Evolutionary conservation across 2,888 invertebrate genomes (phyloP).

Genomic region (Agrotis puta): DNA sequence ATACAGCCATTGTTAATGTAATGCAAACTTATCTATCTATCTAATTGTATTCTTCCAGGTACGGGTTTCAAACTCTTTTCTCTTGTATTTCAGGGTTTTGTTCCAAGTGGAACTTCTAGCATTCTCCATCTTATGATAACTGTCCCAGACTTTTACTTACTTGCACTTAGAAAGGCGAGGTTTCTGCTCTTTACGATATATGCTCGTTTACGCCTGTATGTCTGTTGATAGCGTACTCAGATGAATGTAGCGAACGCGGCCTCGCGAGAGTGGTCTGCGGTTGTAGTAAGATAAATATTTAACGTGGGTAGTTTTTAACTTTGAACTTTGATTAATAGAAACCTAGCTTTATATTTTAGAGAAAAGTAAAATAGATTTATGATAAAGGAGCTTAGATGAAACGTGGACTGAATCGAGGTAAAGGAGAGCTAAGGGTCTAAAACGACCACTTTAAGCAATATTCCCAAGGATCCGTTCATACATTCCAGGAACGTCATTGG

Average conservation of each 20-base stretch:
- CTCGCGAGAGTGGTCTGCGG: constrained; percentile 28
- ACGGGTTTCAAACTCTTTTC: too few species aligned
- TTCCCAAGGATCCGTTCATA: too few species aligned
- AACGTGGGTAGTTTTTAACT: neutral
- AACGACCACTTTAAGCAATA: too few species aligned
- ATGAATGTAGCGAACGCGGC: constrained; percentile 48
- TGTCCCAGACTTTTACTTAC: constrained; percentile 61
- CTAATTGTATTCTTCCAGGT: too few species aligned
- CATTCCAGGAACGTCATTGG: too few species aligned
- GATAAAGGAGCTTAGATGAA: neutral
- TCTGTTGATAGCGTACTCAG: constrained; percentile 39
- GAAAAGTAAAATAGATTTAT: neutral
- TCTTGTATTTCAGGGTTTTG: neutral
- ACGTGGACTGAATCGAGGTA: too few species aligned
- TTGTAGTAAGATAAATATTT: neutral
- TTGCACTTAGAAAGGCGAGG: constrained; percentile 61
- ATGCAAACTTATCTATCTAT: too few species aligned
- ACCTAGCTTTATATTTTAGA: neutral
- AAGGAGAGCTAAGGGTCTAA: neutral
- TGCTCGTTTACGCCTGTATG: constrained; percentile 50
- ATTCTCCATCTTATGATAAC: neutral
- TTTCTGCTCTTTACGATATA: constrained; percentile 57
- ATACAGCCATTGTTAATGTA: too few species aligned
- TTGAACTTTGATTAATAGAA: neutral
- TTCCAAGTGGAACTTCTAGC: constrained; percentile 25